phyloP scores from a whole-genome alignment of 1,140 invertebrate species.

The Nymphalis io region DNA sequence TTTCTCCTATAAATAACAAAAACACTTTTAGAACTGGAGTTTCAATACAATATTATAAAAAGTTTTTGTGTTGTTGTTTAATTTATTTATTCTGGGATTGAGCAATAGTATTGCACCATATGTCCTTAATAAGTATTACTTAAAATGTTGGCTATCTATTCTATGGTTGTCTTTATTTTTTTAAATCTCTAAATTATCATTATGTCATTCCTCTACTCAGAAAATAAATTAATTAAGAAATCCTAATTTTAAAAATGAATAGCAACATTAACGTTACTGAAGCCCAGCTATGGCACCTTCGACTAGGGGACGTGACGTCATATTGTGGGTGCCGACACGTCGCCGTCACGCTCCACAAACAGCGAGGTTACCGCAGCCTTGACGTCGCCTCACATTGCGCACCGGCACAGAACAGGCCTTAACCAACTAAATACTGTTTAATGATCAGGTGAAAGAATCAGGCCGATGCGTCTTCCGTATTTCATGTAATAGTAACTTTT shows the following conservation, averaged over 20 bases:
- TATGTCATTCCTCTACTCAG: too few species aligned
- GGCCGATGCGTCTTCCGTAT: slow-evolving; percentile 24
- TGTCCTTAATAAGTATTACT: too few species aligned
- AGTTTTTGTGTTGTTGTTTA: too few species aligned
- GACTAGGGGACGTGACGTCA: slow-evolving; percentile 61
- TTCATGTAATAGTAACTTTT: slow-evolving; percentile 12
- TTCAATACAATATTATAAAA: too few species aligned
- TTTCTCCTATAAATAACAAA: too few species aligned
- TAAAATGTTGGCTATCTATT: too few species aligned
- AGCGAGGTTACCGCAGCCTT: slow-evolving; percentile 74
- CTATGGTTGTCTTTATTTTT: neutral
- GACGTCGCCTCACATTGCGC: slow-evolving; percentile 71
- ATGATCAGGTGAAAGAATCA: slow-evolving; percentile 19
- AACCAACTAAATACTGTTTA: slow-evolving; percentile 27
- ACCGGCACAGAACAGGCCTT: slow-evolving; percentile 45
- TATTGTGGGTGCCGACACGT: slow-evolving; percentile 69
- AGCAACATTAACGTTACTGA: neutral
- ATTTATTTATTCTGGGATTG: too few species aligned
- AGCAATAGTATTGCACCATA: too few species aligned
- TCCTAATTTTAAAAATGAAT: neutral
- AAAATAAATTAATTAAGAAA: too few species aligned
- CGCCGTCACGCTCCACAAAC: slow-evolving; percentile 79
- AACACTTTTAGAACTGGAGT: too few species aligned
- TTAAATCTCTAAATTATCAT: neutral
- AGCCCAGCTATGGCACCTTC: slow-evolving; percentile 16